A percentile compares a stretch with the other conserved stretches of the same genome.
Evolutionary conservation across 2,797 vertebrate genomes (phyloP).

Genomic region (Enteromius anoplus): DNA sequence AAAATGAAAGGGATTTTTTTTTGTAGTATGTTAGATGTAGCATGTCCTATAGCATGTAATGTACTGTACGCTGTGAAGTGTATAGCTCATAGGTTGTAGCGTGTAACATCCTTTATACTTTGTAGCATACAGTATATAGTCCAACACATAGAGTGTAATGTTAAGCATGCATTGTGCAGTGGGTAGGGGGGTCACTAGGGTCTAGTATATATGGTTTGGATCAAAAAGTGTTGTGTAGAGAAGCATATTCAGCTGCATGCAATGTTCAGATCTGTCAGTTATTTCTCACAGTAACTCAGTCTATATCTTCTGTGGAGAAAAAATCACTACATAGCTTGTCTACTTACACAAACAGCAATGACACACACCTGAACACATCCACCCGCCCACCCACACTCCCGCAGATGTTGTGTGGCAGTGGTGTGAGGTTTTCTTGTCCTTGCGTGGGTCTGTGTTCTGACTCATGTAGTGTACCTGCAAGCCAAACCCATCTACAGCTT

Average conservation of each 20-base stretch:
- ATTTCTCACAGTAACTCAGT: neutral
- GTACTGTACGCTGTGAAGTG: neutral
- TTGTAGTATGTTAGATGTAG: neutral
- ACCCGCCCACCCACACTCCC: constrained; percentile 30
- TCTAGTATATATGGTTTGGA: neutral
- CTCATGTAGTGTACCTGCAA: constrained; percentile 19
- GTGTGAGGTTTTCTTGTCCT: constrained; percentile 43
- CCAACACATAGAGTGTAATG: neutral
- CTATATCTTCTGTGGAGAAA: neutral
- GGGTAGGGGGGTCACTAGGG: neutral
- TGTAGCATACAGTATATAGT: neutral
- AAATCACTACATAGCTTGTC: neutral
- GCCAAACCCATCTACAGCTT: neutral
- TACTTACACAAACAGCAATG: neutral
- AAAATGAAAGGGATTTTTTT: neutral
- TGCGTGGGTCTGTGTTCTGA: constrained; percentile 41
- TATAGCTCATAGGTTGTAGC: neutral
- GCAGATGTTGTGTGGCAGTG: constrained; percentile 36
- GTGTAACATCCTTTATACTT: neutral
- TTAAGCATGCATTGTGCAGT: neutral
- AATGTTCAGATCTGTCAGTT: constrained; percentile 3
- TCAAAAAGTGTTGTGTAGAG: neutral
- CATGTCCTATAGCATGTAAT: neutral
- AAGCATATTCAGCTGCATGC: neutral
- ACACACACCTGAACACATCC: constrained; percentile 9